Conservation (phyloP, 2,113 vertebrate genomes). For the Poecilia latipinna region DNA sequence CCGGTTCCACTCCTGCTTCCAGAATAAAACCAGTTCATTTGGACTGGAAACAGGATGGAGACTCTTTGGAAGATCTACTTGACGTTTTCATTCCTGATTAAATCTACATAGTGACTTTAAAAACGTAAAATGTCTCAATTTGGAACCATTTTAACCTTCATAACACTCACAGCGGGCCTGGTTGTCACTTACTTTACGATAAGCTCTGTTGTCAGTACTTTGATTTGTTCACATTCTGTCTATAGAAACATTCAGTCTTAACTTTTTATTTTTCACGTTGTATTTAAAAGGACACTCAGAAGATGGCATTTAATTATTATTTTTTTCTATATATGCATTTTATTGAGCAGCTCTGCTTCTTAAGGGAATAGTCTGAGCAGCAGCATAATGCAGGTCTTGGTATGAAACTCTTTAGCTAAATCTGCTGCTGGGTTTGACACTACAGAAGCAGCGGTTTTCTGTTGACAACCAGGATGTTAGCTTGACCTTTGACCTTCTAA, state of each 20-base stretch:
- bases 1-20: not conserved
- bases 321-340: not conserved
- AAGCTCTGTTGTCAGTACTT: not conserved
- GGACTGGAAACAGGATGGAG: not conserved
- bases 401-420: not conserved
- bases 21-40: not conserved
- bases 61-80: not conserved
- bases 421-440: not conserved
- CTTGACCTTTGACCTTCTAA: conserved; percentile 24
- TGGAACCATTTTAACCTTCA: not conserved
- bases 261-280: not conserved
- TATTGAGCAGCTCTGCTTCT: conserved; percentile 1
- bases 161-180: not conserved
- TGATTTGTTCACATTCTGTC: not conserved
- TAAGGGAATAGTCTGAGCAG: conserved; percentile 3
- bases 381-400: no score
- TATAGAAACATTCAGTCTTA: conserved; percentile 41
- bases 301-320: not conserved
- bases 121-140: not conserved
- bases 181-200: not conserved
- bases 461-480: not conserved
- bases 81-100: not conserved
- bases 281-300: not conserved
- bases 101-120: conserved; percentile 29
- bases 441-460: conserved; percentile 20